Percentiles rank a stretch among this genome's conserved stretches.
phyloP scores from a whole-genome alignment of 2,797 vertebrate genomes.

The Etheostoma perlongum region DNA sequence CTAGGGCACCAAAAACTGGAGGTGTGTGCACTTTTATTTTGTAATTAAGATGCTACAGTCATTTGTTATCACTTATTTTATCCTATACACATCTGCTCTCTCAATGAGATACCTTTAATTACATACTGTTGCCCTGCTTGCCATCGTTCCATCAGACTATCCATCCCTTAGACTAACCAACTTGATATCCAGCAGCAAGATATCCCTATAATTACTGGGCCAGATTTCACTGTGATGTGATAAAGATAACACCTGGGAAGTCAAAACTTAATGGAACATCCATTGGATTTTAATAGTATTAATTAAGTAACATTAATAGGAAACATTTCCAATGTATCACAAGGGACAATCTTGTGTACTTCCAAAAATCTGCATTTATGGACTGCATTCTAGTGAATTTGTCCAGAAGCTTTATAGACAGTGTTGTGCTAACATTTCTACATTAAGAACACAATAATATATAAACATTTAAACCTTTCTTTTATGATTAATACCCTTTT shows the following conservation, averaged over 20 bases:
- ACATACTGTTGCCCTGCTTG: slow-evolving; percentile 1
- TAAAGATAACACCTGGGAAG: neutral
- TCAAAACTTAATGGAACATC: neutral
- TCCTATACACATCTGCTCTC: neutral
- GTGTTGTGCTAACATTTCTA: neutral
- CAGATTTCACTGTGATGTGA: neutral
- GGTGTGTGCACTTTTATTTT: slow-evolving; percentile 81
- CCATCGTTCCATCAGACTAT: neutral
- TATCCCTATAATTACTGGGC: neutral
- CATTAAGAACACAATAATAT: neutral
- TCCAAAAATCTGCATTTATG: neutral
- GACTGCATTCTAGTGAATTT: neutral
- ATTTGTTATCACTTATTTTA: neutral
- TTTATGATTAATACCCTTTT: neutral
- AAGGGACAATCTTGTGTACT: neutral
- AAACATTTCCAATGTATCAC: neutral
- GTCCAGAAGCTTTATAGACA: neutral
- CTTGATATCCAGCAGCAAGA: neutral
- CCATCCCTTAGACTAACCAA: neutral
- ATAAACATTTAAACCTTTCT: neutral
- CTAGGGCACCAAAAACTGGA: slow-evolving; percentile 87
- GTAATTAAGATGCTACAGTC: neutral
- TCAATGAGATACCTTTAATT: neutral
- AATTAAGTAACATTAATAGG: neutral
- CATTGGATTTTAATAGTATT: neutral